Base-by-base conservation (phyloP, 1,140 invertebrate species). In the Drosophila leontia region DNA sequence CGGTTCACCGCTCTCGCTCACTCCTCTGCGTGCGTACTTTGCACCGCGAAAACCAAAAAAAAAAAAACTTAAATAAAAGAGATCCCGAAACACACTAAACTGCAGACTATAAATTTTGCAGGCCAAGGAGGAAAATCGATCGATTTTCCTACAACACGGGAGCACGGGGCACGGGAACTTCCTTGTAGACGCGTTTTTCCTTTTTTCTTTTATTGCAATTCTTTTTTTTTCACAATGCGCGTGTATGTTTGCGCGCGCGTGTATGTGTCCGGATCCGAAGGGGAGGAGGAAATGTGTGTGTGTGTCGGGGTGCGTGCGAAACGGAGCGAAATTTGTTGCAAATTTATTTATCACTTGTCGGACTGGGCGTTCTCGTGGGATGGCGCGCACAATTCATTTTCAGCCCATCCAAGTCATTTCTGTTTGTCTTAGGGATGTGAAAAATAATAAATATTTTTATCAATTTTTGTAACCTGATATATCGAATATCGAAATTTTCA, bases 111-210 rank as follows among this genome's bases (percentile, higher is more conserved):
- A 12, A 65, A 44, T n/a, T 68, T 67, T 50, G 32, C 53, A 55
- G 34, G 37, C 37, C 63, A 41, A 34, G 19, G 15, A 34, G n/a
- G 69, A 58, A 69, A 70, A 58, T 72, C 65, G 57, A 67, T 67
- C 42, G 70, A 72, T 74, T 74, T 74, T 72, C 70, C 67, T 32
- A 71, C 53, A 35, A 17, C 61, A 48, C 64, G 44, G 23, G n/a
- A n/a, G 59, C 45, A 55, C 35, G 35, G 59, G 39, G 26, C 59
- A 61, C 35, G 55, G 60, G 37, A n/a, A 34, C 23, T 64, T 58
- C 61, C 39, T 45, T 26, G 41, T 17, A 60, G 63, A 67, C 41
- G 63, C 63, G 15, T 34, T 37, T 71, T 56, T 34, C 35, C 13
- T 11, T 35, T 29, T 67, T 45, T 62, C 39, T 62, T 39, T 69